These are phyloP conservation scores for Sebastes paucispinis DNA, from an alignment of 2,797 vertebrate genomes.

Conservation along the genomic window DNA sequence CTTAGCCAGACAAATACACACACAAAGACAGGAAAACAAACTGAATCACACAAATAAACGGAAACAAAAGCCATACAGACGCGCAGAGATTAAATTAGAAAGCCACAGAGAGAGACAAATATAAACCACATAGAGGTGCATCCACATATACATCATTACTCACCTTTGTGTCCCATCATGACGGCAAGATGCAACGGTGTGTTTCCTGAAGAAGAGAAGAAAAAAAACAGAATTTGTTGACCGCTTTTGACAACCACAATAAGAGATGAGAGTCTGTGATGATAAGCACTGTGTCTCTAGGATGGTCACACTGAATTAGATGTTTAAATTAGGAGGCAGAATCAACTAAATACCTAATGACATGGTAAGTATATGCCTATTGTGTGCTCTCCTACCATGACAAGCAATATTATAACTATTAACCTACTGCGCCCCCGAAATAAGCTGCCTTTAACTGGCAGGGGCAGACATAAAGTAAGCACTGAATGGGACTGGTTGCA, in stretches of 20 bases:
- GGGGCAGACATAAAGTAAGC: slow-evolving; percentile 3
- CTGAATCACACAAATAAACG: neutral
- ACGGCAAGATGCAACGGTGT: slow-evolving; percentile 98
- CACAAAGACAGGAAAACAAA: slow-evolving; percentile 23
- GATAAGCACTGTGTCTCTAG: neutral
- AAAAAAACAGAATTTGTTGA: slow-evolving; percentile 6
- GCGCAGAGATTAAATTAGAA: neutral
- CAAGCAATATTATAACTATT: slow-evolving; percentile 22
- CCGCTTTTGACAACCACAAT: slow-evolving; percentile 18
- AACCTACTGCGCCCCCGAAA: slow-evolving; percentile 12
- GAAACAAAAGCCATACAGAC: neutral
- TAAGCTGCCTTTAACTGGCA: neutral
- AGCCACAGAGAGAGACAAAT: slow-evolving; percentile 9
- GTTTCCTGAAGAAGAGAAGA: slow-evolving; percentile 85
- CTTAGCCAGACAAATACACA: slow-evolving; percentile 14
- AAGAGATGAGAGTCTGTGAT: neutral
- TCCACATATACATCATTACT: slow-evolving; percentile 58
- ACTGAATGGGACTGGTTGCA: neutral
- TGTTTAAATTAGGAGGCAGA: slow-evolving; percentile 18
- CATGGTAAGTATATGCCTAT: neutral
- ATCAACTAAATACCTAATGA: slow-evolving; percentile 29
- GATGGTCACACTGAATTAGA: slow-evolving; percentile 22
- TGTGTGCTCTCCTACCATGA: slow-evolving; percentile 23
- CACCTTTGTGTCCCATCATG: slow-evolving; percentile 99
- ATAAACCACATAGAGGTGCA: slow-evolving; percentile 1